Conservation (phyloP, 2,888 invertebrate species). For the Gisinianus flammeolus region DNA sequence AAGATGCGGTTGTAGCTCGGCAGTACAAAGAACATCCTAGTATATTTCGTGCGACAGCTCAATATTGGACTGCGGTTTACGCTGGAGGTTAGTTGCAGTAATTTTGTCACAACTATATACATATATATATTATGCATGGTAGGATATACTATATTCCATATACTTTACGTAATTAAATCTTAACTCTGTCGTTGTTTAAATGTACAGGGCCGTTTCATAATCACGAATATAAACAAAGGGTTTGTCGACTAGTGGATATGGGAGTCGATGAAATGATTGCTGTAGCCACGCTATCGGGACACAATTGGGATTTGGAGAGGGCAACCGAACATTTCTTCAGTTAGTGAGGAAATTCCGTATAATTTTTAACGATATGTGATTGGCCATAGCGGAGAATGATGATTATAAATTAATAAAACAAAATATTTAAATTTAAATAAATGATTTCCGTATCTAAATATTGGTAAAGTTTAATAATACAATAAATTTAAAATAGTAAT, state of each 20-base stretch:
- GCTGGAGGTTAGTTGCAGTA: conserved; percentile 74
- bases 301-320: conserved; percentile 89
- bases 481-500: background rate
- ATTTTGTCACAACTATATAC: no score
- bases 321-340: conserved; percentile 64
- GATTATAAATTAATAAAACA: background rate
- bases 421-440: background rate
- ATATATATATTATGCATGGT: no score
- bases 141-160: no score
- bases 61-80: conserved; percentile 94
- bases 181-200: background rate
- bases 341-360: conserved; percentile 1
- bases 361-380: background rate
- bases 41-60: conserved; percentile 88
- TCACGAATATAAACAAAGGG: conserved; percentile 84
- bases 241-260: conserved; percentile 89
- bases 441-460: background rate
- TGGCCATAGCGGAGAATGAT: background rate
- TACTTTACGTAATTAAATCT: no score
- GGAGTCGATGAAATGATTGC: conserved; percentile 90
- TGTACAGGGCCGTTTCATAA: conserved; percentile 67
- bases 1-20: conserved; percentile 96
- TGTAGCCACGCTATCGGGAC: conserved; percentile 85
- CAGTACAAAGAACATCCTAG: conserved; percentile 87
- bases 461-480: background rate